Conservation (phyloP, 23 tunicate genomes). For the Aplidium turbinatum region DNA sequence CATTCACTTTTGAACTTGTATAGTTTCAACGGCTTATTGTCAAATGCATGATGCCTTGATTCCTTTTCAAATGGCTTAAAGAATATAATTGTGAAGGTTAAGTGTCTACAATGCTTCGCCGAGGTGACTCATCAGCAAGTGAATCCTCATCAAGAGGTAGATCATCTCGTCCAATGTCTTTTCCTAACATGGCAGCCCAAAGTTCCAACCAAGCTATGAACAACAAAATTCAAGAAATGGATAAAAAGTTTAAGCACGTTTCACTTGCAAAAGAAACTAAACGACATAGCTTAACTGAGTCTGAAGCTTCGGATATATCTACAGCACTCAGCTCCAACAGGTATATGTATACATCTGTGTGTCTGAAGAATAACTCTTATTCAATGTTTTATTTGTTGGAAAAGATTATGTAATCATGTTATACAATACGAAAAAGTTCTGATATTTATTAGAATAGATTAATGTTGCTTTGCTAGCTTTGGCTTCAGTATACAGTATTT, state of each 20-base stretch:
- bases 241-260: slow-evolving; percentile 26
- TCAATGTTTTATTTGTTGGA: too few relatives aligned
- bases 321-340: slow-evolving; percentile 20
- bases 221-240: slow-evolving; percentile 39
- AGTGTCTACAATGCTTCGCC: slow-evolving; percentile 32
- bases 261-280: slow-evolving; percentile 43
- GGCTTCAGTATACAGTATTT: too few relatives aligned
- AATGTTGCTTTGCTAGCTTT: too few relatives aligned
- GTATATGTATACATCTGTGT: not conserved
- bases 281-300: slow-evolving; percentile 67
- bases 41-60: too few relatives aligned
- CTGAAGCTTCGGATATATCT: slow-evolving; percentile 64
- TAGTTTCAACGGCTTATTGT: too few relatives aligned
- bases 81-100: too few relatives aligned
- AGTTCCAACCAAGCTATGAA: not conserved
- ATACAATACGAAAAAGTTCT: too few relatives aligned
- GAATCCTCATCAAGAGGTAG: slow-evolving; percentile 53
- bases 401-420: too few relatives aligned
- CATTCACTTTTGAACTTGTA: too few relatives aligned
- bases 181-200: slow-evolving; percentile 16
- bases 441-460: too few relatives aligned
- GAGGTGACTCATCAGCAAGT: slow-evolving; percentile 57
- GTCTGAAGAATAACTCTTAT: too few relatives aligned
- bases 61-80: too few relatives aligned
- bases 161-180: slow-evolving; percentile 38